Evolutionary conservation across 1,140 invertebrate genomes (phyloP).

Genomic region (Laodelphax striatellus): DNA sequence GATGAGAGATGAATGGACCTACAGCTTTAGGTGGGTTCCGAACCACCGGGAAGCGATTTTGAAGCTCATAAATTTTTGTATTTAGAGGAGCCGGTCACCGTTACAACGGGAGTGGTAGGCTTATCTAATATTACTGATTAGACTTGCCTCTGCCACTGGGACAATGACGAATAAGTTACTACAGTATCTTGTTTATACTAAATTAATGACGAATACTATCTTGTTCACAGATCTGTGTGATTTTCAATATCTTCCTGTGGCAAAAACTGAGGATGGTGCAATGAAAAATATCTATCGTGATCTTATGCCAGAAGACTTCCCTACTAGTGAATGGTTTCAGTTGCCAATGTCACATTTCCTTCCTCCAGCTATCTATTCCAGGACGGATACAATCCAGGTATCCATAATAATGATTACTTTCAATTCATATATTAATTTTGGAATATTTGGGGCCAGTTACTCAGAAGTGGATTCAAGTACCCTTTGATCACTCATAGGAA

Average conservation of each 20-base stretch:
- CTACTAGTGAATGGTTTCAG: constrained; percentile 45
- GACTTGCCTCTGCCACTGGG: neutral
- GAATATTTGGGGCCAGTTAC: no score
- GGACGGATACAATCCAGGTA: constrained; percentile 45
- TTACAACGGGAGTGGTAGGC: no score
- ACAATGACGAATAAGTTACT: neutral
- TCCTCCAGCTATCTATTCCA: constrained; percentile 62
- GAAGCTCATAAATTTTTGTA: no score
- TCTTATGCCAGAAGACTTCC: constrained; percentile 49
- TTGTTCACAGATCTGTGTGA: constrained; percentile 63
- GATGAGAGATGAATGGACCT: no score
- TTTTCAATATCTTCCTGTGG: constrained; percentile 79
- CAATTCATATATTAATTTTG: no score
- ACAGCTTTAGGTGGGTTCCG: no score
- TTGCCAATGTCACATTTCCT: constrained; percentile 51
- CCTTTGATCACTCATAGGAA: no score
- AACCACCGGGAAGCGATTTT: no score
- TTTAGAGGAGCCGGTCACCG: no score
- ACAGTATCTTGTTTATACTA: neutral
- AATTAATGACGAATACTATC: neutral
- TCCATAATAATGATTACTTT: no score
- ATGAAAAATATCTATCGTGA: constrained; percentile 49
- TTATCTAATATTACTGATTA: no score
- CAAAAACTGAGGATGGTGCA: constrained; percentile 29
- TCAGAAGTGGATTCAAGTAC: no score